These are phyloP conservation scores for Poeciliopsis infans DNA, from an alignment of 2,797 vertebrate genomes.

Conservation along the genomic window DNA sequence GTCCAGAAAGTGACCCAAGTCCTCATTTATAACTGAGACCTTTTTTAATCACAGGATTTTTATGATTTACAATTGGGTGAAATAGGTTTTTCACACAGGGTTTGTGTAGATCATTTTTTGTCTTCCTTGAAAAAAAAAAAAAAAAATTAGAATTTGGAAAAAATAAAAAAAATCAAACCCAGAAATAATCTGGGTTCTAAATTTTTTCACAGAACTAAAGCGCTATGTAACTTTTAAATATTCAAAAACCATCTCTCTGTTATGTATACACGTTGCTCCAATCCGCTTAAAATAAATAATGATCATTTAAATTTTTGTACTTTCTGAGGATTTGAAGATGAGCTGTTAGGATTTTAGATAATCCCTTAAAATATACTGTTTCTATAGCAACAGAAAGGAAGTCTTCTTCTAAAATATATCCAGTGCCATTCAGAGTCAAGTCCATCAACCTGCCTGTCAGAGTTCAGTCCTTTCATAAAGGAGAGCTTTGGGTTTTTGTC, in stretches of 20 bases:
- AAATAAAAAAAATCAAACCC: background rate
- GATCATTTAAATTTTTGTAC: background rate
- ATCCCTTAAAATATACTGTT: background rate
- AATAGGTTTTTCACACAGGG: background rate
- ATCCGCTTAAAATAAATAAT: background rate
- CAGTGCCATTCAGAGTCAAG: background rate
- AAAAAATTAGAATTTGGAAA: background rate
- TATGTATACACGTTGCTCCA: background rate
- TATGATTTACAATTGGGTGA: background rate
- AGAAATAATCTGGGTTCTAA: background rate
- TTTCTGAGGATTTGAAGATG: background rate
- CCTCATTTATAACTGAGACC: background rate
- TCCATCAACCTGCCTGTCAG: background rate
- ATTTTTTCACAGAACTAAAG: background rate
- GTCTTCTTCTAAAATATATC: background rate
- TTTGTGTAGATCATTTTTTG: background rate
- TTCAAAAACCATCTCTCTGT: background rate
- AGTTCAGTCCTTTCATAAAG: background rate
- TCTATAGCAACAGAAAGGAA: background rate
- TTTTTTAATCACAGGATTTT: background rate
- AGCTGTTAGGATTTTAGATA: background rate
- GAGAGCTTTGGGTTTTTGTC: background rate
- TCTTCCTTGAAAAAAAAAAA: background rate
- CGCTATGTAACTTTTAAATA: background rate
- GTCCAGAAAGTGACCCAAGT: background rate